Evolutionary conservation across 2,888 invertebrate genomes (phyloP), one percentile per base, ranked within the genome.

Genomic region (Archaeoteleia sp.): DNA sequence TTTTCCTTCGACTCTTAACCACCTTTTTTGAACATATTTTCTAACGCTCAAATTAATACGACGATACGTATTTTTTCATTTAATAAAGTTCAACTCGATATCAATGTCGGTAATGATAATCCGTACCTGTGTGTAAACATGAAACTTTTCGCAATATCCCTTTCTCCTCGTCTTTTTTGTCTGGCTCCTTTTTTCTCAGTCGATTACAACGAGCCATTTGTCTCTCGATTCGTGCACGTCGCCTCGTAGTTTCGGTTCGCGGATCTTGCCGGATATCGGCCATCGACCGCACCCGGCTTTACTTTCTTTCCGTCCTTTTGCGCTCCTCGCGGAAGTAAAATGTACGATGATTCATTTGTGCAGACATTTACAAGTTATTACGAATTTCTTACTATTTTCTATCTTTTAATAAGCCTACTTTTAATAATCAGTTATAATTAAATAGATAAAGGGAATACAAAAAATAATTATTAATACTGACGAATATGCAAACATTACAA

Each of bases 181-280:
- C 37, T 49, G 17, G 9, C 29, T 30, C 51, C 13, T 39, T 62
- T 55, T 62, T 62, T 55, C 48, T 53, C 40, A 42, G 29, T 51
- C 53, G 58, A 61, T 57, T 42, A 67, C 63, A 61, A 67, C 71
- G 58, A 58, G 62, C 66, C 70, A 73, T 71, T 72, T 74, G 67
- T 76, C 72, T 69, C 51, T 51, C 43, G 43, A 46, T 39, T 42
- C 40, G 43, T 60, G 61, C 60, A 53, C 43, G 65, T 69, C 66
- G 51, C 54, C 29, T 67, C 37, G 62, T 43, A 73, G 74, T 74
- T 74, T 62, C 73, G 73, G 72, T 71, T 72, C 75, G 70, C 66
- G 65, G 54, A 67, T 62, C 55, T 14, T 48, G 58, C 73, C 75
- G 75, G 75, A 76, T 73, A 74, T 74, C 67, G 67, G 67, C 66